Base-by-base conservation (phyloP, 2,888 invertebrate species). In the Megalurothrips usitatus region DNA sequence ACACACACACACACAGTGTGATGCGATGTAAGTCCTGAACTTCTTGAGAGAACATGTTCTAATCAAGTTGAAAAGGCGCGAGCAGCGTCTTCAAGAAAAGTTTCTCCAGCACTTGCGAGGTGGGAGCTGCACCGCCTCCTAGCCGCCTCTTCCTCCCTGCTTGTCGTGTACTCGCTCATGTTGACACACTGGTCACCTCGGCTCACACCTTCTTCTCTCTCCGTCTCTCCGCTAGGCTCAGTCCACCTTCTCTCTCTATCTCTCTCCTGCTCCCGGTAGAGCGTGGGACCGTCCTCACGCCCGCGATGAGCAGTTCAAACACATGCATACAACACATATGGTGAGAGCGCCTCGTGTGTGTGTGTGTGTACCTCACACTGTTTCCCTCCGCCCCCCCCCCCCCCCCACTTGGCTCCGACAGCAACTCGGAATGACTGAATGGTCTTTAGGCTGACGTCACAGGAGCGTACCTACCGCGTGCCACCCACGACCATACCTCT, bases 171-270 rank as follows among this genome's bases (percentile, higher is more conserved):
- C 34, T 43, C 26, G 23, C 58, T 26, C 68, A 23, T 75, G 68
- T 75, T 75, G 68, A 75, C 68, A 75, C 68, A 75, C 23, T 75
- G 68, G 68, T 75, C 68, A 75, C 23, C 68, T 58, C 52, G 68
- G 11, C 23, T 26, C 68, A 17, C 9, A 12, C 49, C 58, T 58
- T 1, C 19, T 19, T 58, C 58, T 58, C 19, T 58, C 58, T 19
- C 1, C 58, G 58, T 19, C 52, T 52, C 10, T 2, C 52, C 19
- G 49, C 10, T n/a, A n/a, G n/a, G n/a, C n/a, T n/a, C n/a, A n/a
- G n/a, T n/a, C n/a, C n/a, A n/a, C n/a, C n/a, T n/a, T 52, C 52
- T 52, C 52, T 52, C 19, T 52, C 52, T 52, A 3, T 52, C 58
- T 58, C 58, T 58, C 14, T 17, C 58, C 17, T n/a, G 58, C 58